Evolutionary conservation across 2,113 vertebrate genomes (phyloP).

Genomic region (Salvelinus namaycush): DNA sequence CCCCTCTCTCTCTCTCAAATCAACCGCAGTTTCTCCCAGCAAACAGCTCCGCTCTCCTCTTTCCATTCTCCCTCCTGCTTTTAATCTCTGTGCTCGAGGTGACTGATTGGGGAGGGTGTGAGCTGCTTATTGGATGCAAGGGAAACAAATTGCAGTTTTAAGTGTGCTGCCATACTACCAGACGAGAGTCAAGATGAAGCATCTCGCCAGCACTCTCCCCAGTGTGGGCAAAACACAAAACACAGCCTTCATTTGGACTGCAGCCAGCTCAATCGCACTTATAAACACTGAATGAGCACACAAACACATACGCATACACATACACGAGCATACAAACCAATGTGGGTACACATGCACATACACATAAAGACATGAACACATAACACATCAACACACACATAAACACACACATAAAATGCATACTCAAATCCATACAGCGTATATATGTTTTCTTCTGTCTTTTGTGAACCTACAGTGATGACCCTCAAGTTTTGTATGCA

Average conservation of each 20-base stretch:
- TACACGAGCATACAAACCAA: not conserved
- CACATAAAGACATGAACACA: conserved; percentile 9
- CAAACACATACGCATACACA: conserved; percentile 3
- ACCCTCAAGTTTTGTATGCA: no score
- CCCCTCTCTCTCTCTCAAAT: conserved; percentile 16
- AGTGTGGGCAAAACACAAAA: conserved; percentile 68
- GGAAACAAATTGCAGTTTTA: conserved; percentile 81
- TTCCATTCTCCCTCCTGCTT: conserved; percentile 62
- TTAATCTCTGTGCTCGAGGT: conserved; percentile 75
- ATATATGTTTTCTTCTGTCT: no score
- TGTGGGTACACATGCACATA: not conserved
- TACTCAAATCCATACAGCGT: no score
- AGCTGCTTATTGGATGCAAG: conserved; percentile 83
- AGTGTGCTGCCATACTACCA: conserved; percentile 69
- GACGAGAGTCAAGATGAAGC: conserved; percentile 76
- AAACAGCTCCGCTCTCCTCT: conserved; percentile 37
- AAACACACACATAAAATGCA: no score
- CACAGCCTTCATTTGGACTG: conserved; percentile 69
- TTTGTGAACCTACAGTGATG: no score
- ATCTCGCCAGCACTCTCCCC: conserved; percentile 54
- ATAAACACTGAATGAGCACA: conserved; percentile 36
- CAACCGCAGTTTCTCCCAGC: conserved; percentile 4
- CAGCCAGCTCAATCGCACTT: conserved; percentile 71
- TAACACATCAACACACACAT: not conserved
- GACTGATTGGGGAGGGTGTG: conserved; percentile 80